Evolutionary conservation across 2,888 invertebrate genomes (phyloP), one percentile per base, ranked within the genome.

Genomic region (Drosophila mimetica): DNA sequence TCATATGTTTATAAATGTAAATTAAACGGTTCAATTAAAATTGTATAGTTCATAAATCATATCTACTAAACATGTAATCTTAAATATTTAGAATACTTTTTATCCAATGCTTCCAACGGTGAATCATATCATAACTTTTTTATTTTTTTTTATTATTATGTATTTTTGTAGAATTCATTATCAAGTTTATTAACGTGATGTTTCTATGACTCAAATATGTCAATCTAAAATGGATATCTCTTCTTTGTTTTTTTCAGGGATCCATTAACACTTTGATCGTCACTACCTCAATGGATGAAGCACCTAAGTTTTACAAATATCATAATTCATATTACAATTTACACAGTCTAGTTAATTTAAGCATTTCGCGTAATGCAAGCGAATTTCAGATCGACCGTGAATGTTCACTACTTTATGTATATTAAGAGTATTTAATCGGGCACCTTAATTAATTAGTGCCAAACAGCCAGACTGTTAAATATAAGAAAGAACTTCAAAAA

Each of bases 401-500:
- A 2, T 20, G 34, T 36, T 65, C 30, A 37, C 25, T 44, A 67
- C 42, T 16, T 36, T 42, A 34, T 25, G 36, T 42, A 34, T 50
- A 55, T 50, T 57, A 36, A 46, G 34, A 39, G 18, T 48, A 48
- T 55, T 65, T 57, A 50, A 50, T 58, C 28, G 44, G 37, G 16
- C 67, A 58, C 46, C 37, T 39, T 32, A 22, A 13, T 22, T 67
- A 58, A 39, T 48, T 42, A 61, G 42, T 37, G 39, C 14, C 30
- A 37, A 61, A 14, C 39, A 57, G 47, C 42, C 41, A 42, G 71
- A 61, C 61, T 70, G 42, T 70, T 67, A 42, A 66, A 70, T 59
- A 52, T 59, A 71, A 61, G 47, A 22, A 60, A 39, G 11, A 28
- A 30, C 34, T 16, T 2, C 0, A 46, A 30, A 25, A 44, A 25